Conservation (phyloP, 2,888 invertebrate genomes). For the Thera obeliscata region DNA sequence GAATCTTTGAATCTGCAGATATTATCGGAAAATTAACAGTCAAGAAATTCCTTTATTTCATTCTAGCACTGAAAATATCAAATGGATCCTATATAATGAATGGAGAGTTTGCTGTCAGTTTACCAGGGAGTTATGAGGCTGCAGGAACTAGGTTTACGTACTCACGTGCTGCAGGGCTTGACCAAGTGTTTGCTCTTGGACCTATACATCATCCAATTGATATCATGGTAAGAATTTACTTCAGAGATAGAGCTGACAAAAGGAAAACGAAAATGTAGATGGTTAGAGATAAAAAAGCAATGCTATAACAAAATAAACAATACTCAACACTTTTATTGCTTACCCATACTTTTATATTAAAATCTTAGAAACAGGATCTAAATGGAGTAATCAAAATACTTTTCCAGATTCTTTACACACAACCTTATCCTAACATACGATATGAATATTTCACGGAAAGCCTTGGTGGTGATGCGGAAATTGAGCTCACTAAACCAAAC, state of each 20-base stretch:
- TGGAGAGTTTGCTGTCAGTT: constrained; percentile 91
- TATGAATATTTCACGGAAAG: constrained; percentile 94
- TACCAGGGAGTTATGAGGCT: constrained; percentile 89
- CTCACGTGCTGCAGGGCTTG: constrained; percentile 88
- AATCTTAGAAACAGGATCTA: no score
- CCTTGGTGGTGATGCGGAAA: constrained; percentile 68
- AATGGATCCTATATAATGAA: constrained; percentile 93
- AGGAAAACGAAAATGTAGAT: no score
- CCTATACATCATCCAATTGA: constrained; percentile 90
- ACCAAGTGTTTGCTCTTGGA: constrained; percentile 91
- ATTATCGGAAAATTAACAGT: constrained; percentile 18
- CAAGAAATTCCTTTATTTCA: constrained; percentile 37
- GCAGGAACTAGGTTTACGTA: constrained; percentile 93
- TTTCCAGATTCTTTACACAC: constrained; percentile 90
- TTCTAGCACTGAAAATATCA: constrained; percentile 89
- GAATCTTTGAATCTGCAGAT: constrained; percentile 28
- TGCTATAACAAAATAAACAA: no score
- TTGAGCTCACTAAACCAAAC: constrained; percentile 59
- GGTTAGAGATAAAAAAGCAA: no score
- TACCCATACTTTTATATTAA: no score
- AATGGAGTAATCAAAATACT: not conserved
- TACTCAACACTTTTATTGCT: no score
- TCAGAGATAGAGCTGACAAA: no score
- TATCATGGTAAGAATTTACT: constrained; percentile 87
- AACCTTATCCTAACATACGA: constrained; percentile 94